Conservation (phyloP, 2,113 vertebrate genomes). For the Muscicapa adusta region DNA sequence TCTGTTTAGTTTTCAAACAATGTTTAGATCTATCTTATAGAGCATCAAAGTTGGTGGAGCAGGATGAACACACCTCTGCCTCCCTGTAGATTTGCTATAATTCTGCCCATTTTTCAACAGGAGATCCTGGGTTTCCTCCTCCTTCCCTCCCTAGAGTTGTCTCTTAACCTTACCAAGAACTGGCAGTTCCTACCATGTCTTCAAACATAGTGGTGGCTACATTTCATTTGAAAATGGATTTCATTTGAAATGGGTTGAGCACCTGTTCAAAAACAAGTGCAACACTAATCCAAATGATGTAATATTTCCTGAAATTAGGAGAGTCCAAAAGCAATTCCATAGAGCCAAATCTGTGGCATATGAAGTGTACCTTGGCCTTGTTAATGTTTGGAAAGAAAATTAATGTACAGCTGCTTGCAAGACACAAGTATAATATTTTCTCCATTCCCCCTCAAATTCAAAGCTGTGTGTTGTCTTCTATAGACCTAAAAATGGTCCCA, state of each 20-base stretch:
- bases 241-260: neutral
- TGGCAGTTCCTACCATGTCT: neutral
- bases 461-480: neutral
- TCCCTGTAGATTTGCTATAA: neutral
- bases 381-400: neutral
- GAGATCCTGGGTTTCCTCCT: neutral
- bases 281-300: neutral
- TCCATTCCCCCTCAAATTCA: neutral
- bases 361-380: neutral
- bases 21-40: neutral
- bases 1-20: neutral
- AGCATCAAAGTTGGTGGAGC: neutral
- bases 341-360: neutral
- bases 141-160: neutral
- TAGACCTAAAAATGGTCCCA: neutral
- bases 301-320: neutral
- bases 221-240: neutral
- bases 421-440: neutral
- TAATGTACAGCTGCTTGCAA: neutral
- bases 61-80: neutral
- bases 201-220: fast-evolving
- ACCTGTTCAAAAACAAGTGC: neutral
- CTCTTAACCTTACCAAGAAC: neutral
- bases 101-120: neutral
- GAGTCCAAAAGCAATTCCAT: neutral